Evolutionary conservation across 2,113 vertebrate species (phyloP), one percentile per base, ranked within the genome.

Genomic region (Tenebrosternarchus preto): DNA sequence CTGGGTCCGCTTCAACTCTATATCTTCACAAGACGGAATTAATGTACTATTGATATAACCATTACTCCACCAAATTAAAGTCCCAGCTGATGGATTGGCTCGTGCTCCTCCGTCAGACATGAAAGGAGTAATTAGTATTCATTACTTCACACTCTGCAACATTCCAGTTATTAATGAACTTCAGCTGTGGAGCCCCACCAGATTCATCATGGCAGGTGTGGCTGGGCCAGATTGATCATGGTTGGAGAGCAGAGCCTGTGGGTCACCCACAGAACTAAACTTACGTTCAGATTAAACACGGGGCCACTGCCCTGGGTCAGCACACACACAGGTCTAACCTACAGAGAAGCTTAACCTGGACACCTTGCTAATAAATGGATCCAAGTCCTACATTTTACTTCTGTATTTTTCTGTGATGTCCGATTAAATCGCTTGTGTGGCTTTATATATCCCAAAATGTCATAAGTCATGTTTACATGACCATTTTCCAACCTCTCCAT

Each of bases 131-230:
- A 98, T 98, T 98, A 98, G 96, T 98, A 98, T 98, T 98, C 97
- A 98, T 98, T 98, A 95, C 96, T 96, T 96, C 93, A 95, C 96
- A 97, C 95, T 95, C 95, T 93, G 92, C 94, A 98, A 99, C 96
- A 96, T 95, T 96, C 96, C 96, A 98, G 95, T 98, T 99, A 98
- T 98, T 98, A 97, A 98, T 98, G 96, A 97, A 98, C 95, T 98
- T 98, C 95, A 97, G 93, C 93, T 94, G 93, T 94, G 93, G 92
- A 94, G 93, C 92, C 92, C 85, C 80, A 93, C 91, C 90, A 81
- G 95, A 98, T 98, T 94, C 96, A 97, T 98, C 96, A 98, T 89
- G 91, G 93, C 90, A 88, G 90, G 86, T 89, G 92, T 89, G 88
- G 90, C 85, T 92, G 90, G 89, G 91, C 78, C 92, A 92, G 92